Conservation (phyloP, 2,888 invertebrate species). For the Diplazon laetatorius region DNA sequence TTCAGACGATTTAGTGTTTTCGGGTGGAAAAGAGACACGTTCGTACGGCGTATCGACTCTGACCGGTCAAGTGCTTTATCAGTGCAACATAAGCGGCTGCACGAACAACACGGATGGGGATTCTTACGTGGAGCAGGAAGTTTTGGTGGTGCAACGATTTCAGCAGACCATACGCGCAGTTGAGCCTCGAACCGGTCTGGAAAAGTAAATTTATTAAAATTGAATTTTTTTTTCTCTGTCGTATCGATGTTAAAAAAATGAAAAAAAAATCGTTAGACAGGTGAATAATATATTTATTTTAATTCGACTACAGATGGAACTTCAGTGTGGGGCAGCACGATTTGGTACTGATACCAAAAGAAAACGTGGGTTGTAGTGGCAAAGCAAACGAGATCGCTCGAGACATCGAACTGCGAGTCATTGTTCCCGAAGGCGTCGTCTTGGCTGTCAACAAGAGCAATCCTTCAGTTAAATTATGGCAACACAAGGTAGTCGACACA, state of each 20-base stretch:
- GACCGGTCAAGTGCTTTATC: conserved; percentile 89
- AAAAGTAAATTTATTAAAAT: conserved; percentile 85
- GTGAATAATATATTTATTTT: conserved; percentile 1
- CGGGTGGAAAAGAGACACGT: conserved; percentile 93
- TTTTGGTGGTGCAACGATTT: conserved; percentile 91
- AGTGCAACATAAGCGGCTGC: conserved; percentile 90
- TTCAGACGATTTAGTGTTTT: conserved; percentile 92
- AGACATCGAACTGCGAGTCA: conserved; percentile 85
- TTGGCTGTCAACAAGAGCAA: conserved; percentile 86
- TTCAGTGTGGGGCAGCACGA: conserved; percentile 97
- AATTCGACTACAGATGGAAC: conserved; percentile 89
- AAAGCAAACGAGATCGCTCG: conserved; percentile 62
- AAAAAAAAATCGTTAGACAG: not conserved
- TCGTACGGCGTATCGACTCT: conserved; percentile 93
- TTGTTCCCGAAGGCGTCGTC: conserved; percentile 89
- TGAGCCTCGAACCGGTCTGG: conserved; percentile 92
- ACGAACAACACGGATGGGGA: conserved; percentile 87
- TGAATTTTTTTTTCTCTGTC: not conserved
- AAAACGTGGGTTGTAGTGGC: conserved; percentile 82
- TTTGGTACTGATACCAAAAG: conserved; percentile 85
- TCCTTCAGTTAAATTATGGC: conserved; percentile 87
- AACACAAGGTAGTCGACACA: conserved; percentile 87
- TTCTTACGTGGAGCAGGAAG: conserved; percentile 82
- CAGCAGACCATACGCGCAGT: conserved; percentile 95
- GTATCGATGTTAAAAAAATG: too few relatives aligned